These are phyloP conservation scores for Uropsilus gracilis DNA, from an alignment of 2,113 vertebrate genomes.

Conservation along the genomic window DNA sequence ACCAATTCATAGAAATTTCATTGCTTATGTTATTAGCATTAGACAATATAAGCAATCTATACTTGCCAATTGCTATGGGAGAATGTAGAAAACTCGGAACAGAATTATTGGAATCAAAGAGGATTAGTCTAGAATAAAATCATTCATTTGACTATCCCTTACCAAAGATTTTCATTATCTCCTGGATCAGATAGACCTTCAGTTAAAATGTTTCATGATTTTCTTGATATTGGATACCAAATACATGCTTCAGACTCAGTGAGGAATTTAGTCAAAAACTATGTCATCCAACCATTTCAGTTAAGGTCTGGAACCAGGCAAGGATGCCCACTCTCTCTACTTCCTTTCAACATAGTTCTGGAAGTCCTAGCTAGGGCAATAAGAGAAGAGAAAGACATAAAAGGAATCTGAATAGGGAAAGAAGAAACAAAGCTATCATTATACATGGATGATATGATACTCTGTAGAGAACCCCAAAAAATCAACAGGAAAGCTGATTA, in stretches of 20 bases:
- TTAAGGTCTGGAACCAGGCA: no score
- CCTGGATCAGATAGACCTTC: neutral
- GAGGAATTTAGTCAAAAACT: neutral
- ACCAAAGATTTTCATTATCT: neutral
- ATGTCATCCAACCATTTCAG: neutral
- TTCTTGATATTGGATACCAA: neutral
- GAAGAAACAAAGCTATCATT: no score
- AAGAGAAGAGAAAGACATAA: no score
- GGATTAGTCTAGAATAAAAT: neutral
- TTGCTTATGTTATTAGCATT: neutral
- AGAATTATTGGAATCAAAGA: neutral
- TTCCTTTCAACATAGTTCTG: no score
- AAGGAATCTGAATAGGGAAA: no score
- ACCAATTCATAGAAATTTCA: neutral
- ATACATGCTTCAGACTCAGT: neutral
- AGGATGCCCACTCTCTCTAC: no score
- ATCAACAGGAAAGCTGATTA: no score
- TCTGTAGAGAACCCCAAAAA: no score
- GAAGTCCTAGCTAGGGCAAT: no score
- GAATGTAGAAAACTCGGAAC: neutral
- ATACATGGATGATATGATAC: no score
- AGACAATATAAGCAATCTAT: neutral
- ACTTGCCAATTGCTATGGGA: neutral
- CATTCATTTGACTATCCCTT: neutral
- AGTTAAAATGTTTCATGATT: neutral